phyloP scores from a whole-genome alignment of 2,888 invertebrate species.

The Philonicus albiceps region DNA sequence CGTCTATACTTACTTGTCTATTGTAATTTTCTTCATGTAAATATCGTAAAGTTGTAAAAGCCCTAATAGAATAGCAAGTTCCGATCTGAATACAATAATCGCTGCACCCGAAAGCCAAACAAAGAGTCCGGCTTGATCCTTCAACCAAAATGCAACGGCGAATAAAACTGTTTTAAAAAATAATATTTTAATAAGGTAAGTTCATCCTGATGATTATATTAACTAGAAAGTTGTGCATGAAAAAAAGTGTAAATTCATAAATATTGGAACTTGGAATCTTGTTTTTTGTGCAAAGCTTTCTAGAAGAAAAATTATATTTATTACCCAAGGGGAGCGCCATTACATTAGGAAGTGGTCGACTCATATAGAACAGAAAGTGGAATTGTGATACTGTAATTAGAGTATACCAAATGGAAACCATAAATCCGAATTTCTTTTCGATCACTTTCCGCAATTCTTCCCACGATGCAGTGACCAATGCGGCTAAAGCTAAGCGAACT shows the following conservation, averaged over 20 bases:
- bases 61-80: slow-evolving; percentile 86
- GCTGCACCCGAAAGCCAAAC: slow-evolving; percentile 86
- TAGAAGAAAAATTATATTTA: not conserved
- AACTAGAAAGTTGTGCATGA: not conserved
- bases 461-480: slow-evolving; percentile 79
- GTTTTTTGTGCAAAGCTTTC: not conserved
- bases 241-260: not conserved
- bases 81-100: slow-evolving; percentile 89
- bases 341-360: slow-evolving; percentile 92
- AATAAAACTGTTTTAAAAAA: slow-evolving; percentile 57
- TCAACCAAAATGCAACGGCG: slow-evolving; percentile 86
- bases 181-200: not conserved
- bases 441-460: slow-evolving; percentile 77
- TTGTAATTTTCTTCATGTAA: slow-evolving; percentile 72
- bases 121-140: slow-evolving; percentile 76
- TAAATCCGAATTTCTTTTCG: slow-evolving; percentile 77
- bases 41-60: slow-evolving; percentile 84
- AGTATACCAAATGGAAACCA: slow-evolving; percentile 83
- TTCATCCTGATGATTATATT: slow-evolving; percentile 3
- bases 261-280: not conserved
- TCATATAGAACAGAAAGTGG: slow-evolving; percentile 97
- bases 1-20: slow-evolving; percentile 69
- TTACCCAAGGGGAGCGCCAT: slow-evolving; percentile 91
- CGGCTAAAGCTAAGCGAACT: slow-evolving; percentile 85
- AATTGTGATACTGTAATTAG: slow-evolving; percentile 91